Base-by-base conservation (phyloP, 2,113 vertebrate species). In the Callocephalon fimbriatum region DNA sequence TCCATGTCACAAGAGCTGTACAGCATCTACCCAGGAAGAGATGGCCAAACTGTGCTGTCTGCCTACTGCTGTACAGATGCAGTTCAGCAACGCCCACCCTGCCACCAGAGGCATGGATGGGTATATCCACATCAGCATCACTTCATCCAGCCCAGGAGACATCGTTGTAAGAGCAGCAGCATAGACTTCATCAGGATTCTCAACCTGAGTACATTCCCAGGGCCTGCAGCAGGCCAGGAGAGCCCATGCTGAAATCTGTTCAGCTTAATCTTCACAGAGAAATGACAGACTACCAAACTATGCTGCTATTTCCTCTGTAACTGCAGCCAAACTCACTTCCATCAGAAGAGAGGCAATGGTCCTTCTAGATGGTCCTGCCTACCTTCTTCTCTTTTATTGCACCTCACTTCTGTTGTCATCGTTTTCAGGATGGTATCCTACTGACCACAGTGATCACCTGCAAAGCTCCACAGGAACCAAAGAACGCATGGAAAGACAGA, bases 1-100 rank as follows among this genome's bases (percentile, higher is more conserved):
- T 11, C n/a, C 0, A 0, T 1, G 18, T 38, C 59, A 50, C 6
- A 22, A 0, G 17, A 87, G 66, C 83, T n/a, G 44, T 12, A 3
- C 20, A 83, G 62, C 61, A 42, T 8, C 22, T 17, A 2, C 23
- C 53, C 5, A 1, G 12, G 44, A 58, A 6, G 8, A 40, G 15
- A 31, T 2, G 29, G 47, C 38, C 23, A 44, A 38, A 25, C 31
- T 50, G 10, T 19, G 14, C 67, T 37, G 37, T 8, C 53, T 75
- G 63, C 51, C 62, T 0, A 32, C 21, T 13, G 19, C 42, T 3
- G 2, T 37, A 38, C 10, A 45, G 61, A 31, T 12, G 7, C 32
- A 12, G 3, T 15, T 0, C 4, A 38, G 40, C 12, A 20, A 54
- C 2, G 9, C 3, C 9, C 37, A 35, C n/a, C 8, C n/a, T 88